These are phyloP conservation scores for Azorinus chamasolen DNA, from an alignment of 2,888 invertebrate species.

Conservation along the genomic window DNA sequence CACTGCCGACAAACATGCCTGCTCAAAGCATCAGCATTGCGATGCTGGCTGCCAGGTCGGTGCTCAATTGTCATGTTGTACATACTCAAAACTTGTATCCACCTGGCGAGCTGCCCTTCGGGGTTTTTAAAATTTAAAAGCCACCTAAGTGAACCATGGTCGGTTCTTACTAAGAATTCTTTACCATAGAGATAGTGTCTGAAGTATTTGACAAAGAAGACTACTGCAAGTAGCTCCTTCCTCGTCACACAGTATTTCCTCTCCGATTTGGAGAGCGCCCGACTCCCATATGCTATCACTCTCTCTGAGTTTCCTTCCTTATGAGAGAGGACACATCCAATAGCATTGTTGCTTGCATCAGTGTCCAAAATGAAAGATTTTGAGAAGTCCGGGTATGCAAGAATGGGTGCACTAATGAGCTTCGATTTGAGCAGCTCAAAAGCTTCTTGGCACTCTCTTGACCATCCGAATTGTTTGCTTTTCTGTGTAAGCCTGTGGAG, in stretches of 20 bases:
- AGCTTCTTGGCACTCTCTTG: neutral
- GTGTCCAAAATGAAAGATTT: no score
- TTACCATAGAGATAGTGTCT: neutral
- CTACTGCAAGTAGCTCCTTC: neutral
- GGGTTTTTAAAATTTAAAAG: slow-evolving; percentile 2
- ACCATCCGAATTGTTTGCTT: neutral
- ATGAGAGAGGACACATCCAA: no score
- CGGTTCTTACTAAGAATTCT: neutral
- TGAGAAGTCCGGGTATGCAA: neutral
- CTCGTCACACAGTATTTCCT: slow-evolving; percentile 10
- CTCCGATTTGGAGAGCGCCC: neutral
- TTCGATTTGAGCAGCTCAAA: neutral
- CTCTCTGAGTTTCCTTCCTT: no score
- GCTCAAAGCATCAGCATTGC: no score
- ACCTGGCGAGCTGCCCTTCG: slow-evolving; percentile 1
- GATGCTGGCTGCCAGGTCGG: no score
- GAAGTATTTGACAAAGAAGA: slow-evolving; percentile 1
- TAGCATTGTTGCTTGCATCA: no score
- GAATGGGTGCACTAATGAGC: neutral
- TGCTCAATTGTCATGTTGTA: no score
- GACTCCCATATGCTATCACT: no score
- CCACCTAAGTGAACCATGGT: slow-evolving; percentile 1
- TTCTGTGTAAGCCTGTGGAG: slow-evolving; percentile 6
- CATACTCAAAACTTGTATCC: neutral
- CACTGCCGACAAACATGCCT: no score